Percentiles rank a stretch among this genome's conserved stretches.
Conservation (phyloP, 1,140 invertebrate genomes). For the Zelostemma sp. region DNA sequence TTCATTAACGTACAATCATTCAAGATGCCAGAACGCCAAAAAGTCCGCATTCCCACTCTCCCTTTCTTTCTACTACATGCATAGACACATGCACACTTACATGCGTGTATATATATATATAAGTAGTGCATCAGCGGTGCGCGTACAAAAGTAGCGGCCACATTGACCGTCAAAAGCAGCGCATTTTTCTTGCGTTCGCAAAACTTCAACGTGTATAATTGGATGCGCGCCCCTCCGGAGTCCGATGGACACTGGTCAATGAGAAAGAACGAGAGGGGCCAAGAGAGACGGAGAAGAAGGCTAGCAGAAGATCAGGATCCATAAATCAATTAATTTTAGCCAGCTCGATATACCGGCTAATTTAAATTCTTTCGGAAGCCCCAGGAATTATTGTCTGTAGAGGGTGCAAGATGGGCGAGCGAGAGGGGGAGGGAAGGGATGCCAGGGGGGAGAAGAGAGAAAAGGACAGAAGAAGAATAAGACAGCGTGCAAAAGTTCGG, state of each 20-base stretch:
- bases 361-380: constrained; percentile 68
- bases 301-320: constrained; percentile 49
- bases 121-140: constrained; percentile 1
- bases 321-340: constrained; percentile 70
- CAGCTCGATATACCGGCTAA: constrained; percentile 65
- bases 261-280: neutral
- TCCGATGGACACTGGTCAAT: constrained; percentile 28
- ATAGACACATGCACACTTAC: no score
- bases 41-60: no score
- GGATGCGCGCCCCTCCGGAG: constrained; percentile 22
- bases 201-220: constrained; percentile 38
- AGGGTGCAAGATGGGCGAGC: no score
- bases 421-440: neutral
- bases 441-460: constrained; percentile 4
- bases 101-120: neutral
- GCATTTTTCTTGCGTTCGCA: constrained; percentile 30
- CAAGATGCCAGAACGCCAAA: no score
- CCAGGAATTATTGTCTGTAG: constrained; percentile 52
- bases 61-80: no score
- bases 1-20: no score
- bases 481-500: constrained; percentile 14
- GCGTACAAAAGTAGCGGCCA: neutral
- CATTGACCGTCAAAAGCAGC: constrained; percentile 5
- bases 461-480: constrained; percentile 28
- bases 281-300: constrained; percentile 6